A percentile compares a stretch with the other conserved stretches of the same genome.
phyloP scores from a whole-genome alignment of 2,113 vertebrate genomes.

The Daphoenositta chrysoptera region DNA sequence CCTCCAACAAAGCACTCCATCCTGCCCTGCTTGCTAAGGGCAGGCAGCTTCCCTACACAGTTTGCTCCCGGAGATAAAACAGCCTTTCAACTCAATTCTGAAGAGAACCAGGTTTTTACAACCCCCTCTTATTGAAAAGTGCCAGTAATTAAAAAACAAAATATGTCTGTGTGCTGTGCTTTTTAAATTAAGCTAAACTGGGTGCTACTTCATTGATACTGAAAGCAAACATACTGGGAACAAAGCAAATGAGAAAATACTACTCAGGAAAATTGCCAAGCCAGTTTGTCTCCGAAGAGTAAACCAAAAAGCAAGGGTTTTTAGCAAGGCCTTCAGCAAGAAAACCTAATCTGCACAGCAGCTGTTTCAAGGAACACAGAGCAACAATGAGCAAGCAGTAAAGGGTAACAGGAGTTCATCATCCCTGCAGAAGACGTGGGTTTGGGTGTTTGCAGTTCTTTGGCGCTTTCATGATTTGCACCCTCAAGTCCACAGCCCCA shows the following conservation, averaged over 20 bases:
- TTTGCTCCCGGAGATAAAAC: neutral
- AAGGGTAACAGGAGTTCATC: accelerated
- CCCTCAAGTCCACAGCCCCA: neutral
- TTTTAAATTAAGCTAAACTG: neutral
- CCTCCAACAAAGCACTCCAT: neutral
- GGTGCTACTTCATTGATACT: neutral
- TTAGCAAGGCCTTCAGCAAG: neutral
- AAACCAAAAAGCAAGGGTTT: neutral
- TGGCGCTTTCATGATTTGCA: neutral
- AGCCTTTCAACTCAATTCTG: neutral
- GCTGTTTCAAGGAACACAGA: neutral
- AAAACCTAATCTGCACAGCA: neutral
- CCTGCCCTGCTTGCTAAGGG: neutral
- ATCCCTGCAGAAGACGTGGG: neutral
- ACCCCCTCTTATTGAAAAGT: neutral
- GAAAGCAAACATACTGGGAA: neutral
- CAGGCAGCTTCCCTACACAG: neutral
- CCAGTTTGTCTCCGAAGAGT: neutral
- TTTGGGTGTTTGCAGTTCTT: neutral
- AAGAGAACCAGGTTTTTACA: neutral
- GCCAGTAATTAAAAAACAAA: neutral
- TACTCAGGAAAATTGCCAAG: neutral
- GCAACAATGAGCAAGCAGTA: accelerated
- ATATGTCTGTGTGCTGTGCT: accelerated
- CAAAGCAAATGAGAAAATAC: neutral